These are phyloP conservation scores for Spheniscus humboldti DNA, from an alignment of 2,797 vertebrate species.

Conservation along the genomic window DNA sequence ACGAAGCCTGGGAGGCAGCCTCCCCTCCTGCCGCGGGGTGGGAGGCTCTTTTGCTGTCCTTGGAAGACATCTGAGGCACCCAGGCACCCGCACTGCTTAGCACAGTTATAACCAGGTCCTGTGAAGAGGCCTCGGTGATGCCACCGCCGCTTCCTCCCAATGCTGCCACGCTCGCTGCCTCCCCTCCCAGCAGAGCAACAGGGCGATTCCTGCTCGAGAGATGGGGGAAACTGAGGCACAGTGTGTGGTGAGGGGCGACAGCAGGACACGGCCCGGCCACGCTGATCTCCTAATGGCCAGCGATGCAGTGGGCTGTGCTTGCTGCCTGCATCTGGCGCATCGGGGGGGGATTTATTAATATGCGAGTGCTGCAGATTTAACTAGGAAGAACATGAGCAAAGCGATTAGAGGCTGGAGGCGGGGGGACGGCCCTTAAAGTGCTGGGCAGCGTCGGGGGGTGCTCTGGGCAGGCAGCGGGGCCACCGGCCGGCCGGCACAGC, in stretches of 20 bases:
- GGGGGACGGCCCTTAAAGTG: background rate
- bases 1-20: background rate
- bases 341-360: background rate
- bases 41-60: background rate
- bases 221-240: constrained; percentile 11
- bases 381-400: background rate
- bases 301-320: background rate
- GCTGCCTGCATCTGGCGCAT: background rate
- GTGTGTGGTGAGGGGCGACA: background rate
- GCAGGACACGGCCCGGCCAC: background rate
- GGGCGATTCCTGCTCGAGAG: accelerated
- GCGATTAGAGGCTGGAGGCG: background rate
- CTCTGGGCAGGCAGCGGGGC: background rate
- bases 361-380: background rate
- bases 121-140: background rate
- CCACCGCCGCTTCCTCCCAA: accelerated
- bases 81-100: background rate
- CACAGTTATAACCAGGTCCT: background rate
- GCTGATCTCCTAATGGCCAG: background rate
- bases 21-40: background rate
- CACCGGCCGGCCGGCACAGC: background rate
- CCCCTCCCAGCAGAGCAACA: background rate
- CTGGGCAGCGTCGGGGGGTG: background rate
- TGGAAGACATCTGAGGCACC: background rate
- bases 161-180: background rate